Percentiles rank a stretch among this genome's conserved stretches.
Conservation (phyloP, 1,140 invertebrate genomes). For the Homarus americanus region DNA sequence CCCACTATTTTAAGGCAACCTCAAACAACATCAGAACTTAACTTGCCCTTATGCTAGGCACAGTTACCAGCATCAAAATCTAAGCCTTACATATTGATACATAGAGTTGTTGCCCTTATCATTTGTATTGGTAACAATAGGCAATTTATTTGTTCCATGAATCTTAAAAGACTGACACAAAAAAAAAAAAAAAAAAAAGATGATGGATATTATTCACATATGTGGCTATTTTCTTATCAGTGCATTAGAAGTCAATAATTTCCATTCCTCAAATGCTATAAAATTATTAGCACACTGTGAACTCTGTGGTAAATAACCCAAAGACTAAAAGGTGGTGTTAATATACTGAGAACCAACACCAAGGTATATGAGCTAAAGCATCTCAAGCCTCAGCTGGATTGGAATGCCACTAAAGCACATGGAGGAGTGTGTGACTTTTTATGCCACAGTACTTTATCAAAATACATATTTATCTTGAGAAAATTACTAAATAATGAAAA, state of each 20-base stretch:
- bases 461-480: no score
- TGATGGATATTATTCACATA: no score
- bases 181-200: neutral
- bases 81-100: neutral
- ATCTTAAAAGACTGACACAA: neutral
- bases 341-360: neutral
- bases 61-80: neutral
- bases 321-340: neutral
- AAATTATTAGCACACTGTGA: neutral
- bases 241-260: no score
- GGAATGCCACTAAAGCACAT: neutral
- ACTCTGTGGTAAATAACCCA: neutral
- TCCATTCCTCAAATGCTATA: neutral
- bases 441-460: neutral
- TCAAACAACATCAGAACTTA: neutral
- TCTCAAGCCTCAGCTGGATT: neutral
- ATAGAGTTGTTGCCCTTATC: neutral
- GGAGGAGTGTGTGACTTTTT: neutral
- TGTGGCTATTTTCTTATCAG: no score
- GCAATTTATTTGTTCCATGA: neutral
- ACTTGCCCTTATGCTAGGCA: constrained; percentile 13
- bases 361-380: neutral
- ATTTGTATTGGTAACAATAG: neutral
- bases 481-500: no score
- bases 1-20: constrained; percentile 38